A percentile compares a stretch with the other conserved stretches of the same genome.
Conservation (phyloP, 2,113 vertebrate genomes). For the Sylvietta virens region DNA sequence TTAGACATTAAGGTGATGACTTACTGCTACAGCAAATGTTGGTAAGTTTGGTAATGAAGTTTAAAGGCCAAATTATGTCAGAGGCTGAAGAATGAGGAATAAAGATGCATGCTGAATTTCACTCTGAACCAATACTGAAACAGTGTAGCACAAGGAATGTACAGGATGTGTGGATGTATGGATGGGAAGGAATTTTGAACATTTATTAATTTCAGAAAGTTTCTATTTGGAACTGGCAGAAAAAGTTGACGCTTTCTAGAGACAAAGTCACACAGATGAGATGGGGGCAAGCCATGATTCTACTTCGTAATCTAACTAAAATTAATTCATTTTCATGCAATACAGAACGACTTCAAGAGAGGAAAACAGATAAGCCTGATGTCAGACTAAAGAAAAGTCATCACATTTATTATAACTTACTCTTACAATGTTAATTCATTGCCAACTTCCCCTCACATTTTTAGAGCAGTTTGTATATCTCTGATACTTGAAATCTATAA, state of each 20-base stretch:
- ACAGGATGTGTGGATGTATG: background rate
- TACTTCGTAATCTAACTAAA: background rate
- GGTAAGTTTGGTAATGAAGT: background rate
- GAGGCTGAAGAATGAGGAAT: background rate
- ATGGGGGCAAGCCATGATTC: background rate
- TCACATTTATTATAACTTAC: background rate
- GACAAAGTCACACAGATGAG: background rate
- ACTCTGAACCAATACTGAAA: background rate
- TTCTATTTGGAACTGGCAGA: background rate
- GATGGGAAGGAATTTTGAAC: background rate
- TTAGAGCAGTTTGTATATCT: background rate
- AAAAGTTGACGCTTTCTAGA: background rate
- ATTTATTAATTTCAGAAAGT: background rate
- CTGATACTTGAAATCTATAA: background rate
- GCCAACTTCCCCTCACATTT: background rate
- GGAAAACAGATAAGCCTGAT: background rate
- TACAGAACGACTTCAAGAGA: background rate
- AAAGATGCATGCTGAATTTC: background rate
- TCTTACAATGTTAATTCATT: background rate
- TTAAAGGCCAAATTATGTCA: background rate
- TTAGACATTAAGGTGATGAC: background rate
- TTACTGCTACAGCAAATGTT: background rate
- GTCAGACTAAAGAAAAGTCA: background rate
- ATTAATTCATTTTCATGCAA: background rate
- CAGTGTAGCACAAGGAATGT: background rate